Conservation (phyloP, 2,888 invertebrate genomes). For the Chrysodeixis includens region DNA sequence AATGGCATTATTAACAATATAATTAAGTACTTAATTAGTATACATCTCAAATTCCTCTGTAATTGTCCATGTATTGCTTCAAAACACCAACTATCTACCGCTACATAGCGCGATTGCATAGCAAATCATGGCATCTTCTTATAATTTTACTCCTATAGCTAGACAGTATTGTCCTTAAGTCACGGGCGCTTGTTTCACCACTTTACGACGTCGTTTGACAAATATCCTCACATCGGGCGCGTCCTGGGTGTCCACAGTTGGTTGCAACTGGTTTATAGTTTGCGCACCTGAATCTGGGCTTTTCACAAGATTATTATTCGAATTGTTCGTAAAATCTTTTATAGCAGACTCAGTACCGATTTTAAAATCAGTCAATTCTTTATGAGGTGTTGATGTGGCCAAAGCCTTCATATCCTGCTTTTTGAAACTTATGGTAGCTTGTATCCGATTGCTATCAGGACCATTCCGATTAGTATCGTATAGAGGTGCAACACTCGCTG, state of each 20-base stretch:
- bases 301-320: constrained; percentile 43
- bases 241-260: constrained; percentile 61
- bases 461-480: constrained; percentile 23
- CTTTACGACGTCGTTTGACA: constrained; percentile 76
- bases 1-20: not conserved
- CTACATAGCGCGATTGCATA: constrained; percentile 2
- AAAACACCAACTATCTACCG: not conserved
- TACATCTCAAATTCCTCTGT: not conserved
- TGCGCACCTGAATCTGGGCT: constrained; percentile 33
- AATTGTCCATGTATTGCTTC: not conserved
- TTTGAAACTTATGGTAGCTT: constrained; percentile 32
- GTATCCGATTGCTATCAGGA: constrained; percentile 18
- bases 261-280: constrained; percentile 51
- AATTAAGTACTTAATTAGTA: not conserved
- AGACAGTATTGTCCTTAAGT: constrained; percentile 25
- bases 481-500: constrained; percentile 12
- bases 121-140: constrained; percentile 3
- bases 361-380: constrained; percentile 51
- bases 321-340: constrained; percentile 48
- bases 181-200: constrained; percentile 62
- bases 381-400: constrained; percentile 82
- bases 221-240: constrained; percentile 82
- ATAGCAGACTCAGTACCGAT: constrained; percentile 27
- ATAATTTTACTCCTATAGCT: constrained; percentile 8
- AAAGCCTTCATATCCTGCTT: constrained; percentile 66